Base-by-base conservation (phyloP, 2,888 invertebrate species). In the Eurois occulta region DNA sequence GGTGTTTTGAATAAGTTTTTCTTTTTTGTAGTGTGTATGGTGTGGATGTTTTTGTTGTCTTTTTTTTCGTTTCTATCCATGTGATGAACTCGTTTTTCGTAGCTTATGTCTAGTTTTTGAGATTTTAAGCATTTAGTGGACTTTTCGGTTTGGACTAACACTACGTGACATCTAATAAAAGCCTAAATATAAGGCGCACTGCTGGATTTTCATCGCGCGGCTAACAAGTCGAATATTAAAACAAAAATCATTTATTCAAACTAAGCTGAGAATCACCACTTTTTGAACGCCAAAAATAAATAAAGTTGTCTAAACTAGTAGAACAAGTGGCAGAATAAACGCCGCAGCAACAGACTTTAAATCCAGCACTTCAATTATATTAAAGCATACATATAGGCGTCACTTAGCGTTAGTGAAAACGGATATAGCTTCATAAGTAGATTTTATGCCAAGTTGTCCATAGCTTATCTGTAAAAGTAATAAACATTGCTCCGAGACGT, bases 401-500 rank as follows among this genome's bases (percentile, higher is more conserved):
- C 10, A 1, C 32, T 60, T 32, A 32, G 10, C 21, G 10, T 62
- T 10, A 21, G 10, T 62, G 10, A 62, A 62, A 35, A 21, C 21
- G 11, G 11, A 21, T 3, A 62, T 24, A 66, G 24, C 18, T 72
- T 46, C 48, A 21, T 60, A 66, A 55, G 66, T 28, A 71, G 41
- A n/a, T 67, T 48, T 67, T 69, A 67, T 58, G 46, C 38, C 21
- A 41, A 35, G 69, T 80, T 64, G 11, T 43, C 46, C 4, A 24
- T 65, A 35, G 24, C 38, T 80, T 80, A 84, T 78, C 71, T 78
- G 28, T 60, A 11, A 21, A 72, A 70, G 60, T 65, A 60, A 73
- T 81, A 81, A 85, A 85, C 55, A 67, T 46, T 74, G 43, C 75
- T 43, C 28, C 32, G 16, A 80, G 74, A 60, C 81, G 38, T 62